Base-by-base conservation (phyloP, 2,888 invertebrate genomes). In the Seira sanloemensis region DNA sequence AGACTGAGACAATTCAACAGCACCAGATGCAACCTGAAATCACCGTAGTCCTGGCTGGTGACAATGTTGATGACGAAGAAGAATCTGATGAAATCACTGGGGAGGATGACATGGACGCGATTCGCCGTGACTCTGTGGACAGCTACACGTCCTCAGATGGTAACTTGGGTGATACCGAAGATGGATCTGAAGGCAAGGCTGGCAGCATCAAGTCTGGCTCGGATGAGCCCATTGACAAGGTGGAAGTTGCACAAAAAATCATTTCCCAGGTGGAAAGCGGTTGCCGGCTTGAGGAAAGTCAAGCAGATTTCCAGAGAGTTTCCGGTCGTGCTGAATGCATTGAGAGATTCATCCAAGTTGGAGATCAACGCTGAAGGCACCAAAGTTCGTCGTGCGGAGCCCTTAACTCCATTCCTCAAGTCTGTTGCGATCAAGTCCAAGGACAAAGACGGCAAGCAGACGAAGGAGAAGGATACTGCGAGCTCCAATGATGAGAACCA, bases 261-360 rank as follows among this genome's bases (percentile, higher is more conserved):
- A 94, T 95, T 72, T 93, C 95, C 68, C 97, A 97, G 91, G 98
- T 98, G 24, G 75, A 98, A 98, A 91, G 93, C 98, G 80, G 97
- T 98, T 88, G 97, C 98, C 16, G 97, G 97, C 90, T 98, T 98
- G 91, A 97, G 98, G 91, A 94, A 97, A 86, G 97, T 98, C 65
- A 98, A 98, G 90, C 97, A 97, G 90, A 92, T 98, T 81, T 97
- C 97, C 16, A 96, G 97, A 91, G 98, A 98, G 91, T 98, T 97
- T 96, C 93, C 97, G 87, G 96, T 96, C 23, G 97, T 98, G 9
- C 97, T 97, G 0, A 94, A 95, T 90, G 96, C 97, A 37, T 92
- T 98, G 87, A 93, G 94, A 89, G 93, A 94, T 54, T 94, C 94
- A 1, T 94, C 93, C 19, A 95, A 95, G 89, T 92, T 98, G 88